Conservation (phyloP, 2,797 vertebrate species). For the Chelmon rostratus region DNA sequence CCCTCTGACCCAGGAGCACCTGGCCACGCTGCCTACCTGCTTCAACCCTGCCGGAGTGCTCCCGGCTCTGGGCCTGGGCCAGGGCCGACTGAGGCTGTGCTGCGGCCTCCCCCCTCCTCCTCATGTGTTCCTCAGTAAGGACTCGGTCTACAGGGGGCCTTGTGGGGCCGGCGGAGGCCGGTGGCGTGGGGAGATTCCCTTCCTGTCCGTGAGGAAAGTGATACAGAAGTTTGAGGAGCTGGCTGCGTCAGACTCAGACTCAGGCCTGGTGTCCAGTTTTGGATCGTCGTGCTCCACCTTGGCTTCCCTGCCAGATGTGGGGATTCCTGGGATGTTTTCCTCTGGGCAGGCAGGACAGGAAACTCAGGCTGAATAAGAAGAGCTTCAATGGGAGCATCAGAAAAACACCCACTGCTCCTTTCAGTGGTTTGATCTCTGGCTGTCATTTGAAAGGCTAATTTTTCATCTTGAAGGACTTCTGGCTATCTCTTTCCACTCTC, state of each 20-base stretch:
- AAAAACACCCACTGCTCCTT: slow-evolving; percentile 48
- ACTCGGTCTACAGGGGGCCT: slow-evolving; percentile 71
- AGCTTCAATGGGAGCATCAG: slow-evolving; percentile 33
- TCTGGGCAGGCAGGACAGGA: slow-evolving; percentile 35
- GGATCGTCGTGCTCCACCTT: slow-evolving; percentile 69
- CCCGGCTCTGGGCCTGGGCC: slow-evolving; percentile 75
- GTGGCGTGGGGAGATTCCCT: slow-evolving; percentile 71
- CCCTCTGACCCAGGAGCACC: slow-evolving; percentile 80
- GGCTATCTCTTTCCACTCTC: slow-evolving; percentile 63
- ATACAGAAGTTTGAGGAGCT: slow-evolving; percentile 83
- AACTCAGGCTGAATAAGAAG: slow-evolving; percentile 42
- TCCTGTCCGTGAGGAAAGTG: slow-evolving; percentile 72
- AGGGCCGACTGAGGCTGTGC: slow-evolving; percentile 77
- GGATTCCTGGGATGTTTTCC: slow-evolving; percentile 20
- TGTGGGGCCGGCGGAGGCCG: slow-evolving; percentile 21
- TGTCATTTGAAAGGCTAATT: slow-evolving; percentile 80
- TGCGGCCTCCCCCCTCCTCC: slow-evolving; percentile 75
- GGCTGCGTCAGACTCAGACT: slow-evolving; percentile 66
- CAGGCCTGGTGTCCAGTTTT: slow-evolving; percentile 69
- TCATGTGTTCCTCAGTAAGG: slow-evolving; percentile 74
- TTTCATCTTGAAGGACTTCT: slow-evolving; percentile 66
- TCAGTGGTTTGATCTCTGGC: slow-evolving; percentile 66
- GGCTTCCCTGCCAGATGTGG: slow-evolving; percentile 54
- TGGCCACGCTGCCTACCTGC: slow-evolving; percentile 71
- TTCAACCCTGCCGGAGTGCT: slow-evolving; percentile 70